Evolutionary conservation across 2,888 invertebrate species (phyloP).

Genomic region (Myathropa florea): DNA sequence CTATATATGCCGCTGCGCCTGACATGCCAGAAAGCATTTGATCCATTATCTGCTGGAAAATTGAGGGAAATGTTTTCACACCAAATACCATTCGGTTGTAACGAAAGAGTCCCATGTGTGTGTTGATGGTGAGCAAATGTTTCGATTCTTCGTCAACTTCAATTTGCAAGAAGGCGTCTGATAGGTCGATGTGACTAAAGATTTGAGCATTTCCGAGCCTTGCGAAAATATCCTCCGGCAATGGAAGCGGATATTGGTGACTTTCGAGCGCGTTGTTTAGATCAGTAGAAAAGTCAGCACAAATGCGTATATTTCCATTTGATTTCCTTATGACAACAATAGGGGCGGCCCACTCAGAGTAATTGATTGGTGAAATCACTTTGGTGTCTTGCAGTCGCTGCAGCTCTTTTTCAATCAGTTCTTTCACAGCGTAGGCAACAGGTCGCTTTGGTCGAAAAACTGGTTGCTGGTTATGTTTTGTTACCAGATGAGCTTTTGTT

Average conservation of each 20-base stretch:
- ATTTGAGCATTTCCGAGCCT: not conserved
- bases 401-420: slow-evolving; percentile 65
- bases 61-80: slow-evolving; percentile 44
- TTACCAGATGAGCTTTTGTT: slow-evolving; percentile 57
- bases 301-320: slow-evolving; percentile 63
- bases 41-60: slow-evolving; percentile 59
- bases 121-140: slow-evolving; percentile 51
- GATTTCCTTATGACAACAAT: slow-evolving; percentile 69
- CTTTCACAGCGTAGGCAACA: slow-evolving; percentile 64
- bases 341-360: slow-evolving; percentile 71
- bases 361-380: slow-evolving; percentile 67
- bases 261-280: slow-evolving; percentile 59
- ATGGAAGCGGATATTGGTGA: slow-evolving; percentile 66
- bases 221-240: slow-evolving; percentile 47
- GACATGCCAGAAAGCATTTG: slow-evolving; percentile 47
- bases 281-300: slow-evolving; percentile 70
- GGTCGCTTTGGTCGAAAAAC: slow-evolving; percentile 69
- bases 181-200: slow-evolving; percentile 58
- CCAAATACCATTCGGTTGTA: slow-evolving; percentile 50
- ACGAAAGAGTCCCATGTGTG: slow-evolving; percentile 34
- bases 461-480: slow-evolving; percentile 56
- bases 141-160: slow-evolving; percentile 60
- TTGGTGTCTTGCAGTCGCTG: slow-evolving; percentile 50
- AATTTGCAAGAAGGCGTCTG: slow-evolving; percentile 68
- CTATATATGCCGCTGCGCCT: not conserved